These are phyloP conservation scores for Liodrosophila aerea DNA, from an alignment of 2,888 invertebrate species.

Conservation along the genomic window DNA sequence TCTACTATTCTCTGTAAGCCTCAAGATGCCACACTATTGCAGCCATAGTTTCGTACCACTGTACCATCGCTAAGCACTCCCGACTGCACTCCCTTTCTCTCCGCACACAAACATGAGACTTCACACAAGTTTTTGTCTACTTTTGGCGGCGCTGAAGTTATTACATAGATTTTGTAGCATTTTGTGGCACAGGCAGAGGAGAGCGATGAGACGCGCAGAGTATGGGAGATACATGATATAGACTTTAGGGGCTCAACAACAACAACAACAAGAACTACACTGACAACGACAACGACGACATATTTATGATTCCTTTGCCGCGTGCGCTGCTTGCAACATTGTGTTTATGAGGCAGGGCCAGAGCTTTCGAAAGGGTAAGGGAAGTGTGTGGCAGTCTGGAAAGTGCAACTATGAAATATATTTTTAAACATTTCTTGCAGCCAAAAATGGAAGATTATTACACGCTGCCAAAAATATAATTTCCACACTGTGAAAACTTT, in stretches of 20 bases:
- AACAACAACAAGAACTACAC: constrained; percentile 3
- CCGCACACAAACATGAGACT: constrained; percentile 2
- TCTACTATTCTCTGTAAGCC: too few relatives aligned
- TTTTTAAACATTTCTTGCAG: constrained; percentile 30
- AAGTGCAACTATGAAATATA: constrained; percentile 75
- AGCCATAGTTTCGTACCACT: too few relatives aligned
- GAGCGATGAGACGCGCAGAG: constrained; percentile 53
- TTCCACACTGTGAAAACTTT: constrained; percentile 46
- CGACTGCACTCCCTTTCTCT: not conserved
- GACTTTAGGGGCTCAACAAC: constrained; percentile 42
- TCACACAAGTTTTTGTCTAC: constrained; percentile 48
- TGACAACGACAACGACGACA: constrained; percentile 57
- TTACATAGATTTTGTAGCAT: constrained; percentile 73
- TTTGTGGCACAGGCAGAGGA: constrained; percentile 56
- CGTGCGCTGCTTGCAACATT: constrained; percentile 43
- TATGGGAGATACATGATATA: constrained; percentile 40
- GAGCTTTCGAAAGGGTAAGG: not conserved
- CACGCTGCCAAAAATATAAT: constrained; percentile 65
- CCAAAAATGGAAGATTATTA: constrained; percentile 66
- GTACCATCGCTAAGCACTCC: too few relatives aligned
- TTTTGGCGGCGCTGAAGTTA: constrained; percentile 49
- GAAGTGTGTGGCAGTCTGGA: constrained; percentile 24
- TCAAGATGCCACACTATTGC: too few relatives aligned
- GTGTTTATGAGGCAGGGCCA: constrained; percentile 48
- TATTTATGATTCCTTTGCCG: constrained; percentile 64